Conservation (phyloP, 2,888 invertebrate species). For the Marasmarcha lunaedactyla region DNA sequence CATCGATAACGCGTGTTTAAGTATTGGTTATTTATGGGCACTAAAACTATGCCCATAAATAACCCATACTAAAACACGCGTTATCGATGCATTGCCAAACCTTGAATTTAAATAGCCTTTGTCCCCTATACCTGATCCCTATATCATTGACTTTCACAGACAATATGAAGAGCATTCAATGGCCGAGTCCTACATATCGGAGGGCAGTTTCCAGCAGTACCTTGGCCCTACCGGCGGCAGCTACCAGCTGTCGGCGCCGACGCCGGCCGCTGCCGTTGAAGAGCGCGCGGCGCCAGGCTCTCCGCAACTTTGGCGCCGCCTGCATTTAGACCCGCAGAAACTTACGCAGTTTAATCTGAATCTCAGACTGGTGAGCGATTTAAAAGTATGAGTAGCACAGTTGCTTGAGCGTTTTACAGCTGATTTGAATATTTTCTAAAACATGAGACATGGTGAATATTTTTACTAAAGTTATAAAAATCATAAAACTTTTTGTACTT, state of each 20-base stretch:
- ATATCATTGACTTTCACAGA: too few relatives aligned
- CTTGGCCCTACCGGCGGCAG: background rate
- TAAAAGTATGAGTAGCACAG: too few relatives aligned
- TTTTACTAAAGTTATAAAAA: background rate
- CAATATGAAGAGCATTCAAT: background rate
- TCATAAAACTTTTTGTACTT: background rate
- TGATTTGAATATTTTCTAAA: background rate
- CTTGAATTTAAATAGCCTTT: too few relatives aligned
- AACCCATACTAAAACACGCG: too few relatives aligned
- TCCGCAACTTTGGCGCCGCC: slow-evolving; percentile 70
- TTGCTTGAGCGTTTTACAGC: slow-evolving; percentile 3
- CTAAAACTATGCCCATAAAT: too few relatives aligned
- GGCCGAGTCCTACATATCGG: background rate
- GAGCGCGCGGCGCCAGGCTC: slow-evolving; percentile 47
- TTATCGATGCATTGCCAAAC: too few relatives aligned
- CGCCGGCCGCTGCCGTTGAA: slow-evolving; percentile 35
- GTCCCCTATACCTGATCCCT: too few relatives aligned
- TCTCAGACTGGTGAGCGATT: slow-evolving; percentile 73
- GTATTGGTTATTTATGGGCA: too few relatives aligned
- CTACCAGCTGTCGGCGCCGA: slow-evolving; percentile 12
- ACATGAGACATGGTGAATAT: background rate
- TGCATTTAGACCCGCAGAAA: slow-evolving; percentile 74
- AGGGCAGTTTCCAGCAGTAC: background rate
- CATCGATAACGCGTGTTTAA: too few relatives aligned
- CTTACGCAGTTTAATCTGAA: slow-evolving; percentile 85